phyloP scores from a whole-genome alignment of 2,113 vertebrate genomes.

The Pterocles gutturalis region DNA sequence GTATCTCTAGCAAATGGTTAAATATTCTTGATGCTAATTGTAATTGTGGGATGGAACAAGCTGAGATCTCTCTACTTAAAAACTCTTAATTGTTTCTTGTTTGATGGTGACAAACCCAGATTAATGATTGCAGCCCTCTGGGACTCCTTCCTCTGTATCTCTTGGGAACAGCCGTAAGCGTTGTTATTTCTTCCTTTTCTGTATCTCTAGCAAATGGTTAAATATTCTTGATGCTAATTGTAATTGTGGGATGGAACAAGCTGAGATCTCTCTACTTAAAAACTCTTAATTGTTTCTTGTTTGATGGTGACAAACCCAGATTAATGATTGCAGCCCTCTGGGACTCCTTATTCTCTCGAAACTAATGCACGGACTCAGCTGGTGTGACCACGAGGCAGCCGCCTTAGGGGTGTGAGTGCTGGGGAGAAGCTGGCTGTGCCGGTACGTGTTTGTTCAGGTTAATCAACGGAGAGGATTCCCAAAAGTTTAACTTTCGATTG shows the following conservation, averaged over 20 bases:
- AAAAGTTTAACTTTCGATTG: fast-evolving
- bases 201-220: neutral
- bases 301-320: neutral
- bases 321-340: neutral
- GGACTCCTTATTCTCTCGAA: neutral
- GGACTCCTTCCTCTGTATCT: neutral
- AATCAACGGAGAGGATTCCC: neutral
- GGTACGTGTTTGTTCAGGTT: fast-evolving
- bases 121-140: neutral
- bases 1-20: neutral
- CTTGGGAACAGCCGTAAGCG: fast-evolving
- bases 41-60: neutral
- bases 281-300: neutral
- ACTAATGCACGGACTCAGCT: neutral
- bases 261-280: neutral
- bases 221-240: neutral
- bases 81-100: neutral
- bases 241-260: neutral
- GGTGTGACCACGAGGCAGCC: fast-evolving
- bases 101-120: neutral
- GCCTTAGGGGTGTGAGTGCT: neutral
- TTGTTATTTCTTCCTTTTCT: neutral
- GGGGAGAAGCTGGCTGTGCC: neutral
- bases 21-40: neutral
- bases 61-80: neutral